Conservation (phyloP, 2,113 vertebrate genomes). For the Crotalus horridus region DNA sequence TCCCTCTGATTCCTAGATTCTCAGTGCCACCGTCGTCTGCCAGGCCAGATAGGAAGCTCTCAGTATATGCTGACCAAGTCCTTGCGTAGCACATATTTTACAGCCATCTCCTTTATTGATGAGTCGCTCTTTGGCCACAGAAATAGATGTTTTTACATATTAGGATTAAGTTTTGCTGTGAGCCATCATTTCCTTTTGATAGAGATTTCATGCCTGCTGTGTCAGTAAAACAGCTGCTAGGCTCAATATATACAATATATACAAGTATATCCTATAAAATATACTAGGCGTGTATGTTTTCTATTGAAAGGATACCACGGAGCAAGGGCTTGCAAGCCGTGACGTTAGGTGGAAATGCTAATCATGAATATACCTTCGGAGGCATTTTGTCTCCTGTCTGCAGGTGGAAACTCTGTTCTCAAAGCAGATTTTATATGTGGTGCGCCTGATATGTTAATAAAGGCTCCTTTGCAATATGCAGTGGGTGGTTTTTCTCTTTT, state of each 20-base stretch:
- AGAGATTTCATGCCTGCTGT: neutral
- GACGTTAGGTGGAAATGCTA: neutral
- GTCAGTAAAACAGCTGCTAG: neutral
- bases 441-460: neutral
- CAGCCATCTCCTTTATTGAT: neutral
- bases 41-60: neutral
- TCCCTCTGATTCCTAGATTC: accelerated
- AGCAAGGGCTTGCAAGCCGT: neutral
- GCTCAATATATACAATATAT: constrained; percentile 9
- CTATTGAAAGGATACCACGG: neutral
- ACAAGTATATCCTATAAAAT: neutral
- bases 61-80: neutral
- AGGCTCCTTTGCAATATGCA: neutral
- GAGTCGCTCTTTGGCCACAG: neutral
- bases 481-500: constrained; percentile 20
- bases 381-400: constrained; percentile 2
- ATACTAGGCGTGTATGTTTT: constrained; percentile 4
- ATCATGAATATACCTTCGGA: neutral
- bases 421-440: neutral
- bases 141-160: neutral
- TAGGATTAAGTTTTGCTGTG: neutral
- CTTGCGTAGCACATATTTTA: neutral
- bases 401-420: constrained; percentile 2
- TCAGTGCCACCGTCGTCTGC: neutral
- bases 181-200: neutral